These are phyloP conservation scores for Psittacus erithacus DNA, from an alignment of 2,113 vertebrate species.

Conservation along the genomic window DNA sequence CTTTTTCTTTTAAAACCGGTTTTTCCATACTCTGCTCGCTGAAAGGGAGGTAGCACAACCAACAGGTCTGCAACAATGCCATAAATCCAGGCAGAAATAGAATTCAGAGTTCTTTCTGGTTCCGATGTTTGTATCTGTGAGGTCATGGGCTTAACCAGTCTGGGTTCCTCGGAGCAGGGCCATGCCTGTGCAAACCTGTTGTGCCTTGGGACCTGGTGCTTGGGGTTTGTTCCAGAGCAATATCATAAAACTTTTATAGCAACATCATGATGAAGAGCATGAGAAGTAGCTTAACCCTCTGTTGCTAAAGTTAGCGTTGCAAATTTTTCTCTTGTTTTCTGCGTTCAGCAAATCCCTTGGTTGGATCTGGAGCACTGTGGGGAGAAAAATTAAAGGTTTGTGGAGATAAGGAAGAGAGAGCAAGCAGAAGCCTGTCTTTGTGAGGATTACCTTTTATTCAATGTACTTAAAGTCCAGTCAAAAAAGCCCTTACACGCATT, in stretches of 20 bases:
- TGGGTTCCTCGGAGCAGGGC: not conserved
- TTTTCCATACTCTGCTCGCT: conserved; percentile 49
- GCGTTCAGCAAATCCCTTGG: fast-evolving
- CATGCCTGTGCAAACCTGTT: not conserved
- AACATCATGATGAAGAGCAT: not conserved
- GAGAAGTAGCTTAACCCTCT: conserved; percentile 17
- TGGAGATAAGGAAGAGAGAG: not conserved
- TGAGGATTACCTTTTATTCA: not conserved
- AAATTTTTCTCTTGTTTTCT: not conserved
- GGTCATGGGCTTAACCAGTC: not conserved
- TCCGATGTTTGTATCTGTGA: not conserved
- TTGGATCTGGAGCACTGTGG: not conserved
- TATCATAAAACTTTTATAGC: conserved; percentile 48
- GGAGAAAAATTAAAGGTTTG: not conserved
- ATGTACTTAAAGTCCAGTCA: not conserved
- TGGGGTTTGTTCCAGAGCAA: conserved; percentile 22
- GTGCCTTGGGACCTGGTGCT: not conserved
- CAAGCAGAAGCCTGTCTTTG: not conserved
- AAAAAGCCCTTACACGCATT: not conserved
- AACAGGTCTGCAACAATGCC: not conserved
- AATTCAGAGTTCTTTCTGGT: conserved; percentile 29
- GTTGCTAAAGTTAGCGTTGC: not conserved
- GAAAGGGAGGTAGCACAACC: not conserved
- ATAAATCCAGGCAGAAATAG: conserved; percentile 55
- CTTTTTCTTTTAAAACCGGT: conserved; percentile 24